Base-by-base conservation (phyloP, 2,888 invertebrate genomes). In the Suillia variegata region DNA sequence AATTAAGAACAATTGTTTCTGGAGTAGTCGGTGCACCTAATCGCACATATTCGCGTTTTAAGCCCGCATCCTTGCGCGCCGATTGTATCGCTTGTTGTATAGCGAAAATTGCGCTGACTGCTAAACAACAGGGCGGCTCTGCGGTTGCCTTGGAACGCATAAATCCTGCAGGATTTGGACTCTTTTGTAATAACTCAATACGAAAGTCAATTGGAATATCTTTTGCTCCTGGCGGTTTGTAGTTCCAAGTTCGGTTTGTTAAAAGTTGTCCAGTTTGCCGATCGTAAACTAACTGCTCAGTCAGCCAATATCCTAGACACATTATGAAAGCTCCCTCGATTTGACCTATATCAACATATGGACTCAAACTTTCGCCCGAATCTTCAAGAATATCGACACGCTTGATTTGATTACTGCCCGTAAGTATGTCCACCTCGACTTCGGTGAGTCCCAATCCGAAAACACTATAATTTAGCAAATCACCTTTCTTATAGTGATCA, bases 211-310 rank as follows among this genome's bases (percentile, higher is more conserved):
- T 85, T 0, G 91, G 91, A 70, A 91, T 90, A 68, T 92, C 91
- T 70, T 89, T 90, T 0, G 87, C 85, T 1, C 89, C 89, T 0
- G 91, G 91, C 1, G 88, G 86, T 67, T 90, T 89, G 71, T 91
- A 92, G 38, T 85, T 89, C 93, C 93, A 94, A 1, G 93, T 92
- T 38, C 90, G 85, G 70, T 89, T 86, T 2, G 91, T 91, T 2
- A 89, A 82, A 2, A 91, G 75, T 67, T 85, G 82, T 0, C 92
- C 93, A 31, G 85, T 87, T 20, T 82, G 77, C 4, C 84, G 80
- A 65, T 89, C 87, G 65, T 86, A 88, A 1, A 87, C 79, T 20
- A 89, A 72, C 65, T 90, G 86, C 74, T 93, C 93, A 0, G 85
- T 85, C 0, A 90, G 87, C 86, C 88, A 91, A 69, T 89, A 90